Evolutionary conservation across 2,888 invertebrate species (phyloP).

Genomic region (Nomada ferruginata): DNA sequence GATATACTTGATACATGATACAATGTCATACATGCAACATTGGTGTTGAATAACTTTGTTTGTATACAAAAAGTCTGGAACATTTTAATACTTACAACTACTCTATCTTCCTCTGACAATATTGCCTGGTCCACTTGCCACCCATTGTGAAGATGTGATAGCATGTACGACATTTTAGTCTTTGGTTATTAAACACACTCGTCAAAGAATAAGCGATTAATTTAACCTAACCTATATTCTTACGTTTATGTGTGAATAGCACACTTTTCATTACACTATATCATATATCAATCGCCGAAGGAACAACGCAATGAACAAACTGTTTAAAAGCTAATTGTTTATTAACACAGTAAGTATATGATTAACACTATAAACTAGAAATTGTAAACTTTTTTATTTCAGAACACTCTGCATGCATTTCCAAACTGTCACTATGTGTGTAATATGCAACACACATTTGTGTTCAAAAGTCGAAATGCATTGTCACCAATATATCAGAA

Average conservation of each 20-base stretch:
- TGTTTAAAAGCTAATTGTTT: neutral
- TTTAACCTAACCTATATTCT: slow-evolving; percentile 6
- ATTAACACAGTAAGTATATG: neutral
- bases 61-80: neutral
- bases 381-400: neutral
- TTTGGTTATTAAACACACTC: slow-evolving; percentile 15
- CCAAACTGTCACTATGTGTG: neutral
- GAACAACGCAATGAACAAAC: neutral
- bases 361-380: neutral
- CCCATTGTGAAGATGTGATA: slow-evolving; percentile 99
- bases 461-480: neutral
- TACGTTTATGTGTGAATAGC: neutral
- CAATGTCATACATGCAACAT: neutral
- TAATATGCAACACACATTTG: neutral
- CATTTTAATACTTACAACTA: slow-evolving; percentile 90
- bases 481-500: neutral
- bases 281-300: neutral
- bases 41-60: neutral
- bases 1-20: neutral
- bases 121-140: slow-evolving; percentile 99
- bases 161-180: slow-evolving; percentile 98
- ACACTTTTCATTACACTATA: slow-evolving; percentile 1
- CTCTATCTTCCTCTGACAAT: slow-evolving; percentile 98
- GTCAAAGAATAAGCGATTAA: neutral
- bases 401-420: neutral